Percentiles rank a stretch among this genome's conserved stretches.
These are phyloP conservation scores for Hormaphis cornu DNA, from an alignment of 1,140 invertebrate genomes.

Conservation along the genomic window DNA sequence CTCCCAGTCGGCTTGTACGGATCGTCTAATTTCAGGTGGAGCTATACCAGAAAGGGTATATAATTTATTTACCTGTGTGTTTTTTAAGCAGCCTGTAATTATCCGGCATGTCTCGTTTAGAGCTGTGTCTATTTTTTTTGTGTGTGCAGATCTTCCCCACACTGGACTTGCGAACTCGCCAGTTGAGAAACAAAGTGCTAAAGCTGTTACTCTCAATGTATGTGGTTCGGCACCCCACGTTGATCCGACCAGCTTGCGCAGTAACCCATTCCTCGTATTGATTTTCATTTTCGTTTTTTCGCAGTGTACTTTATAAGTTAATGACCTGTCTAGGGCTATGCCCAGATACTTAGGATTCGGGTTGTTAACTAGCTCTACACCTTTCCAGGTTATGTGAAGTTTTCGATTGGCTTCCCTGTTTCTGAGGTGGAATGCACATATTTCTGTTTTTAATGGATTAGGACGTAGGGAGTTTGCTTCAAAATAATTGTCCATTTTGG, in stretches of 20 bases:
- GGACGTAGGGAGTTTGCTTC: neutral
- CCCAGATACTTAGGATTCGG: neutral
- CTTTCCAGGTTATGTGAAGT: constrained; percentile 38
- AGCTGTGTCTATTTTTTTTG: no score
- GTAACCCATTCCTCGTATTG: neutral
- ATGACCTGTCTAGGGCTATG: neutral
- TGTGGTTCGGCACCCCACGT: neutral
- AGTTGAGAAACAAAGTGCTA: neutral
- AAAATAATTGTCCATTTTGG: neutral
- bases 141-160: neutral
- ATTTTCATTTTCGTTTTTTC: neutral
- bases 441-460: neutral
- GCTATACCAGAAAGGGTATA: no score
- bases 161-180: neutral
- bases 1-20: no score
- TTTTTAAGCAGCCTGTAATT: no score
- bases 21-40: no score
- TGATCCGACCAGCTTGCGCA: neutral
- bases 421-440: neutral
- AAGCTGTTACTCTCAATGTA: neutral
- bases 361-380: neutral
- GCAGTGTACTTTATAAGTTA: constrained; percentile 15
- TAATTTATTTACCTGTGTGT: no score
- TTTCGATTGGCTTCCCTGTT: constrained; percentile 45
- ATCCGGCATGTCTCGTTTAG: no score